phyloP scores from a whole-genome alignment of 2,888 invertebrate species.

The Tipula unca region DNA sequence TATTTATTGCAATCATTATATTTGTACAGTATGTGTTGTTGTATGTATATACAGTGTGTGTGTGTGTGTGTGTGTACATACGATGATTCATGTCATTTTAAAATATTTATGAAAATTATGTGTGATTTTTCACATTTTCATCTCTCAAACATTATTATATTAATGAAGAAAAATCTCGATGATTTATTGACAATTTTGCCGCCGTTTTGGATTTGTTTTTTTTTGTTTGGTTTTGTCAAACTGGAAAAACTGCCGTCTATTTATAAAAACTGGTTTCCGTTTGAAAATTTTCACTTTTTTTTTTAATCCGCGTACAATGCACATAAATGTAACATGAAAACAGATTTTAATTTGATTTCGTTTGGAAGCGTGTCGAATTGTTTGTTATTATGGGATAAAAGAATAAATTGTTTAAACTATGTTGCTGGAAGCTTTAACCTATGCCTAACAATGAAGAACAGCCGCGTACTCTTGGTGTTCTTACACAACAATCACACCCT shows the following conservation, averaged over 20 bases:
- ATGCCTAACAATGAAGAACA: no score
- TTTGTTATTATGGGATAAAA: no score
- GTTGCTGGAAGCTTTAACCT: no score
- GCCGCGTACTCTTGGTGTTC: no score
- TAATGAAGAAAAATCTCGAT: background rate
- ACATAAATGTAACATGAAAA: background rate
- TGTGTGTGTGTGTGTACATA: background rate
- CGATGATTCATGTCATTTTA: background rate
- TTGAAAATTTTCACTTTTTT: background rate
- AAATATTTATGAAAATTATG: constrained; percentile 8
- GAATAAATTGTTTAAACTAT: no score
- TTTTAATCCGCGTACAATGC: background rate
- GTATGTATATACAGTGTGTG: background rate
- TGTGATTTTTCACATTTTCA: constrained; percentile 14
- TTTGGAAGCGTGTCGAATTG: background rate
- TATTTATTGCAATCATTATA: constrained; percentile 14
- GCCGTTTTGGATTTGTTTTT: background rate
- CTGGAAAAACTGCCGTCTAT: background rate
- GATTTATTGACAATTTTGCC: background rate
- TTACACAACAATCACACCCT: no score
- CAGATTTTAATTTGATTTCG: background rate
- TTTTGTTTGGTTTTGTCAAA: background rate
- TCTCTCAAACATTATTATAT: background rate
- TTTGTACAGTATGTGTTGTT: background rate
- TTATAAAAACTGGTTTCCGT: background rate